Conservation (phyloP, 2,113 vertebrate species). For the Telmatochromis brachygnathus region DNA sequence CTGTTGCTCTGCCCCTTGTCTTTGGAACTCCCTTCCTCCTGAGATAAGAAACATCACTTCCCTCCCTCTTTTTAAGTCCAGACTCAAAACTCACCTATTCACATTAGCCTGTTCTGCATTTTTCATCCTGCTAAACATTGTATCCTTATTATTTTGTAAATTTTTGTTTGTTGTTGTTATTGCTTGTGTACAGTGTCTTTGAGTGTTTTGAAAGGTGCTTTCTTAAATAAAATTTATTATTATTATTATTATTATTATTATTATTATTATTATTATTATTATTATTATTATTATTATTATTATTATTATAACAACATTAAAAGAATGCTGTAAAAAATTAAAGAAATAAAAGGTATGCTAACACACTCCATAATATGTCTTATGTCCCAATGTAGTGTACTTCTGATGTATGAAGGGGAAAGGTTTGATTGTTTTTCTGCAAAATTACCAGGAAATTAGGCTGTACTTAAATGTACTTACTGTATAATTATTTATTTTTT, state of each 20-base stretch:
- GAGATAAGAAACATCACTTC: not conserved
- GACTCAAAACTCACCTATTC: not conserved
- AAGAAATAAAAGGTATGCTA: not conserved
- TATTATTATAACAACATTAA: not conserved
- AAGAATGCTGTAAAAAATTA: not conserved
- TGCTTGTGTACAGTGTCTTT: not conserved
- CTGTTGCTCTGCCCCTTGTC: accelerated
- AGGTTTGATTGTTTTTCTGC: not conserved
- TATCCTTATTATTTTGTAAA: not conserved
- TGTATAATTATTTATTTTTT: not conserved
- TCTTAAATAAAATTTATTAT: not conserved
- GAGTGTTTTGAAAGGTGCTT: not conserved
- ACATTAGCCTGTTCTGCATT: not conserved
- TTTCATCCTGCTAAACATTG: accelerated
- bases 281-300: too few species aligned
- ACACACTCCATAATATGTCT: not conserved
- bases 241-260: not conserved
- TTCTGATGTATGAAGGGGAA: not conserved
- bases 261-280: not conserved
- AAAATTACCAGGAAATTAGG: not conserved
- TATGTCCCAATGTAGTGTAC: not conserved
- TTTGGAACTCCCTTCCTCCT: not conserved
- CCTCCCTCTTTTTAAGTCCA: not conserved
- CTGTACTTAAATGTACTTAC: not conserved
- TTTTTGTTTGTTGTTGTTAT: not conserved